Percentiles rank a stretch among this genome's conserved stretches.
Evolutionary conservation across 2,888 invertebrate genomes (phyloP).

Genomic region (Troglohyphantes excavatus): DNA sequence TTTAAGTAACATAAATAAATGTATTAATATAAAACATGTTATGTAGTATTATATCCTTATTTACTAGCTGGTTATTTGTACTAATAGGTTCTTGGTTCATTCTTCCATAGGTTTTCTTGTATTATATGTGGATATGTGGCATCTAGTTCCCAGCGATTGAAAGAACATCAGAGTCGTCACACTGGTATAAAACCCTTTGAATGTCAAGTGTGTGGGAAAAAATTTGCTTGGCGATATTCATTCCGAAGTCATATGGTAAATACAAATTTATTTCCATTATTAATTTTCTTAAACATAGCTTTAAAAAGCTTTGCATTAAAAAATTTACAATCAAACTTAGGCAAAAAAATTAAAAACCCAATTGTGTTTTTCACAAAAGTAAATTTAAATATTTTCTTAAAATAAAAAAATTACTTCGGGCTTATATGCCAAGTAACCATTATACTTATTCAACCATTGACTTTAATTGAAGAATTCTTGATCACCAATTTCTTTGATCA

Average conservation of each 20-base stretch:
- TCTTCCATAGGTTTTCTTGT: constrained; percentile 49
- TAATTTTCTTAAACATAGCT: not conserved
- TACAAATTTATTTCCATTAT: not conserved
- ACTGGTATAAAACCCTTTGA: constrained; percentile 70
- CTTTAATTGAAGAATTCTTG: too few species aligned
- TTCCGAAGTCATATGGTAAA: constrained; percentile 76
- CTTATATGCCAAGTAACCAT: too few species aligned
- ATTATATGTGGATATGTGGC: constrained; percentile 62
- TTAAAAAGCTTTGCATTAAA: not conserved
- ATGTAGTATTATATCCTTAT: too few species aligned
- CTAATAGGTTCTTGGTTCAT: too few species aligned
- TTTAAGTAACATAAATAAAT: not conserved
- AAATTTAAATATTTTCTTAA: too few species aligned
- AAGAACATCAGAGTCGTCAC: constrained; percentile 76
- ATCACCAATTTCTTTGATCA: too few species aligned
- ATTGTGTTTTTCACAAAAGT: not conserved
- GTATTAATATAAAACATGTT: too few species aligned
- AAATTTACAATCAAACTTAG: not conserved
- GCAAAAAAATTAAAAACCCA: not conserved
- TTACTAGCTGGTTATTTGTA: too few species aligned
- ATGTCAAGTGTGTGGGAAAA: constrained; percentile 78
- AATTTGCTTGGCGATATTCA: constrained; percentile 78
- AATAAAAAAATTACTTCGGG: too few species aligned
- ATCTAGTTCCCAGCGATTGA: constrained; percentile 62
- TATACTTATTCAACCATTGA: too few species aligned